Evolutionary conservation across 2,797 vertebrate species (phyloP).

Genomic region (Pampus argenteus): DNA sequence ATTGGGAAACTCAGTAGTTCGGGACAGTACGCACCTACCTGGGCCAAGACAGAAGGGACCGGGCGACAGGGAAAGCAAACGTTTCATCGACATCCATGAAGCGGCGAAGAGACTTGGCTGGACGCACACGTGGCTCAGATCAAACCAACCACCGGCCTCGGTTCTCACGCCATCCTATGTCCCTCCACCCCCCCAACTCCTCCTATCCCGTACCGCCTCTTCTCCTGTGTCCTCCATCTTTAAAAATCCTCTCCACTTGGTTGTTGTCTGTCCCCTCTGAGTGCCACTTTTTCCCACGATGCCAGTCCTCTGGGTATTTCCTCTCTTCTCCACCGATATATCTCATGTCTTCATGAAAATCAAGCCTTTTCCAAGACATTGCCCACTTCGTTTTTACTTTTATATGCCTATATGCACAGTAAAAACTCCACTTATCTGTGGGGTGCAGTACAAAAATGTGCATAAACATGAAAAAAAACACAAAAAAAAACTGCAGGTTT

Average conservation of each 20-base stretch:
- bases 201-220: slow-evolving; percentile 69
- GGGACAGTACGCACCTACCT: slow-evolving; percentile 74
- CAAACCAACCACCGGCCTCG: slow-evolving; percentile 83
- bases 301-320: slow-evolving; percentile 61
- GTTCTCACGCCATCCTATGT: slow-evolving; percentile 82
- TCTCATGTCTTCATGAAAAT: slow-evolving; percentile 48
- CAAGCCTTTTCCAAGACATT: slow-evolving; percentile 38
- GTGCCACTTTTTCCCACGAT: slow-evolving; percentile 65
- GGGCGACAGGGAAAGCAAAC: slow-evolving; percentile 54
- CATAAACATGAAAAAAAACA: slow-evolving; percentile 22
- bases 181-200: slow-evolving; percentile 65
- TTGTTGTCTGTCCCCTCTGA: slow-evolving; percentile 59
- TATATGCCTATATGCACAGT: background rate
- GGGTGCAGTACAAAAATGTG: slow-evolving; percentile 11
- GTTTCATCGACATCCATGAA: slow-evolving; percentile 70
- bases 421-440: slow-evolving; percentile 42
- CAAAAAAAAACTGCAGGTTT: slow-evolving; percentile 27
- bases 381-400: slow-evolving; percentile 51
- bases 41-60: slow-evolving; percentile 63
- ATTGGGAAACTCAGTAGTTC: slow-evolving; percentile 38
- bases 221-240: slow-evolving; percentile 72
- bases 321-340: slow-evolving; percentile 41
- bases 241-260: slow-evolving; percentile 68
- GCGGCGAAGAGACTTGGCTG: slow-evolving; percentile 70
- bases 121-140: slow-evolving; percentile 81